Conservation (phyloP, 2,797 vertebrate genomes). For the Hoplostethus atlanticus region DNA sequence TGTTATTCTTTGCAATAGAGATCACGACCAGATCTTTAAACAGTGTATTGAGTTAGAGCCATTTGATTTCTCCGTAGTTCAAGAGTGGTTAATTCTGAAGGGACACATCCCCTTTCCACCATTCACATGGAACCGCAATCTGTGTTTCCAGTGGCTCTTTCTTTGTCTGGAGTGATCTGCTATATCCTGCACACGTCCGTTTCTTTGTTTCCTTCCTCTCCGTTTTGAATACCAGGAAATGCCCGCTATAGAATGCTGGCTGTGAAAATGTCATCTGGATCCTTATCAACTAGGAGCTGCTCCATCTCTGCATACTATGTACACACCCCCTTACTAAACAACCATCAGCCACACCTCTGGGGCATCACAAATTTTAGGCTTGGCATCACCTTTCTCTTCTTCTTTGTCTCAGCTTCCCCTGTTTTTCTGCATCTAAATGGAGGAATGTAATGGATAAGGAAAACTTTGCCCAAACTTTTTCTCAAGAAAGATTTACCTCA, state of each 20-base stretch:
- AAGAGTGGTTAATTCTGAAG: constrained; percentile 57
- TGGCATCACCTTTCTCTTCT: background rate
- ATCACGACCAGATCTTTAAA: constrained; percentile 51
- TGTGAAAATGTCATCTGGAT: constrained; percentile 76
- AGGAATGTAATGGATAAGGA: too few species aligned
- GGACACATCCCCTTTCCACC: constrained; percentile 47
- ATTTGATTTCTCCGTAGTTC: constrained; percentile 34
- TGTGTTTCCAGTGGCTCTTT: constrained; percentile 65
- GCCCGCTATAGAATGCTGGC: constrained; percentile 61
- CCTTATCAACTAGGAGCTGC: constrained; percentile 57
- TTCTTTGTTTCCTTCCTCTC: constrained; percentile 76
- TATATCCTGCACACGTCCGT: constrained; percentile 74
- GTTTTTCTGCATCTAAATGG: background rate
- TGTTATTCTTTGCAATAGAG: constrained; percentile 22
- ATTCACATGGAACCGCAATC: constrained; percentile 49
- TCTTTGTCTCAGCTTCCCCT: background rate
- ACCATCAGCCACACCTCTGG: constrained; percentile 15
- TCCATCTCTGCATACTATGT: constrained; percentile 36
- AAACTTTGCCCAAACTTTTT: background rate
- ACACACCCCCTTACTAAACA: constrained; percentile 33
- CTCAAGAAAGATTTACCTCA: background rate
- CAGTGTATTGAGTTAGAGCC: constrained; percentile 18
- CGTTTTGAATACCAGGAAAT: constrained; percentile 86
- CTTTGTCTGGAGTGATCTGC: constrained; percentile 71
- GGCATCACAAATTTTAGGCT: background rate